These are phyloP conservation scores for Tenualosa thibaudeaui DNA, from an alignment of 2,797 vertebrate genomes.

Conservation along the genomic window DNA sequence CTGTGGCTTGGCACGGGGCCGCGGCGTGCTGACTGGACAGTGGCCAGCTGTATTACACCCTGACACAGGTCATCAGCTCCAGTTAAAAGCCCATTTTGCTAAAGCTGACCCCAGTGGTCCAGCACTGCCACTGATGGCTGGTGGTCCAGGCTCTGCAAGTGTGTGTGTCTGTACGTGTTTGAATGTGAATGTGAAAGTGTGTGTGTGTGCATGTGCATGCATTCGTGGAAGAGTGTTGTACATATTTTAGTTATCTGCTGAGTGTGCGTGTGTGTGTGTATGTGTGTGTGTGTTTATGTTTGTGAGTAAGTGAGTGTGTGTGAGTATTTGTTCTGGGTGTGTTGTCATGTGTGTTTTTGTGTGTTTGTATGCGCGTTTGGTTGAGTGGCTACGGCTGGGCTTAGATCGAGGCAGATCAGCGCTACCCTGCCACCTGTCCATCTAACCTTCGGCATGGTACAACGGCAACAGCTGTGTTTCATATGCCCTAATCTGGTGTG, in stretches of 20 bases:
- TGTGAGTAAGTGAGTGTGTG: neutral
- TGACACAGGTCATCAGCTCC: constrained; percentile 29
- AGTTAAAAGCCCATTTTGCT: constrained; percentile 34
- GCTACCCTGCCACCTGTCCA: constrained; percentile 1
- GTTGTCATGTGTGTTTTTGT: neutral
- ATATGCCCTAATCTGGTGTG: neutral
- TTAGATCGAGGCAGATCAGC: neutral
- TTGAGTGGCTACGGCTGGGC: neutral
- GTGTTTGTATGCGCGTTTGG: neutral
- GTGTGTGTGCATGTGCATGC: neutral
- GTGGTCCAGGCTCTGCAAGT: neutral
- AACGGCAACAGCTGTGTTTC: constrained; percentile 14
- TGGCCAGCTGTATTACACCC: constrained; percentile 45
- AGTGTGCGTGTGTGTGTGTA: neutral
- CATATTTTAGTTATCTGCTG: neutral
- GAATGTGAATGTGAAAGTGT: neutral
- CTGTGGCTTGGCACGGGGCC: constrained; percentile 37
- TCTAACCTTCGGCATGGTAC: constrained; percentile 13
- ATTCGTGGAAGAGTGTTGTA: too few relatives aligned
- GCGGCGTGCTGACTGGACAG: constrained; percentile 28
- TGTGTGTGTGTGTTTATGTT: neutral
- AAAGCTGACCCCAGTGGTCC: constrained; percentile 31
- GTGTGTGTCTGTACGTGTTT: neutral
- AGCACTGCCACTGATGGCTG: constrained; percentile 20
- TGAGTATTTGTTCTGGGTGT: neutral